Base-by-base conservation (phyloP, 2,797 vertebrate species). In the Nasua narica region DNA sequence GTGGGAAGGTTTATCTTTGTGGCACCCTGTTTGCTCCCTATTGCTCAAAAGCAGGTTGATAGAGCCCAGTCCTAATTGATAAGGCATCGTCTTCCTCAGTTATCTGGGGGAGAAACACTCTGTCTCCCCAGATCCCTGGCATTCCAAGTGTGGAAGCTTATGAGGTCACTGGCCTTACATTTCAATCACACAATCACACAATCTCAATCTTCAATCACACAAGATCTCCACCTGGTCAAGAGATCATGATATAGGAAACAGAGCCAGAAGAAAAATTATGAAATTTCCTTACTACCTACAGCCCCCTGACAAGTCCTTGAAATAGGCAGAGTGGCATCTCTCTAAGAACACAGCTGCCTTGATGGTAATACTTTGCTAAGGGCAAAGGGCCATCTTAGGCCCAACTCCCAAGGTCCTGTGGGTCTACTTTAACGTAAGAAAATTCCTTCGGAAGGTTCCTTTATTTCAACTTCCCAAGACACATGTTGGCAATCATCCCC, bases 331-430 rank as follows among this genome's bases (percentile, higher is more conserved):
- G n/a, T 19, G 18, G 35, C 65, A 67, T 35, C n/a, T 67, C n/a
- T 67, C 65, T 21, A 35, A 9, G 65, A 67, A 35, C n/a, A 21
- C 18, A 67, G 65, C 65, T 35, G 65, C n/a, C 65, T 35, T 35
- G 65, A 67, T 35, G 5, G 27, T 60, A 60, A 60, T 60, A 60
- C 27, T 60, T 60, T 60, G 9, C 18, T 67, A 21, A 67, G n/a
- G n/a, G 65, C n/a, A 67, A 67, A 67, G 18, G 65, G n/a, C 18
- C 5, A 35, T 35, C 19, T 35, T 35, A 35, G 18, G 65, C 18
- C 4, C 4, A 1, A n/a, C 4, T 27, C n/a, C n/a, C 18, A 11
- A 18, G n/a, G 35, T 21, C 65, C n/a, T 21, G 9, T 11, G 9
- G 9, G 19, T 35, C 65, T 67, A 67, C 65, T 35, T 67, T 35